Base-by-base conservation (phyloP, 2,888 invertebrate species). In the Archaeoteleia sp. region DNA sequence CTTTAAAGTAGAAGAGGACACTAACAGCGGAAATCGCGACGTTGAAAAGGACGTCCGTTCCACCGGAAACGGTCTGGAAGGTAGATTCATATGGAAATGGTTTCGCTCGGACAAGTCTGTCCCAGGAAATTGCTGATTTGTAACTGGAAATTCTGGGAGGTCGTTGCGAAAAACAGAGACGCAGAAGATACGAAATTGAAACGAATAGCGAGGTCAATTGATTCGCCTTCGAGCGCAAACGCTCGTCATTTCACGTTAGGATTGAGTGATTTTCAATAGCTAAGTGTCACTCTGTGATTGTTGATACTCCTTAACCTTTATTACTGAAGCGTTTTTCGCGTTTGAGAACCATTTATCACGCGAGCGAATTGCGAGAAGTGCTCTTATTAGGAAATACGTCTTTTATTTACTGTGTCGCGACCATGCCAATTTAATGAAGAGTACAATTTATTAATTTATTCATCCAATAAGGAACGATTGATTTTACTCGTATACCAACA, bases 211-310 rank as follows among this genome's bases (percentile, higher is more conserved):
- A 5, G 63, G 49, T 58, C 58, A 58, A 58, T 54, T 53, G 54
- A 53, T 12, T 42, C 53, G 51, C 20, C 20, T 20, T 20, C 20
- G 3, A 5, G 2, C 20, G 20, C 20, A 5, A 20, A 20, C 20
- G 3, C 20, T 20, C 20, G 20, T 5, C 20, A 20, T 20, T 20
- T 20, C 5, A 5, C 20, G 40, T 15, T 46, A 54, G 58, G 60
- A 58, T 58, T 32, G 53, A 58, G 58, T 35, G 58, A 45, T 66
- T 58, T 66, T 58, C 58, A 48, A 58, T 65, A 46, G 51, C 25
- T 15, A 39, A 54, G 40, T 17, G 25, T 55, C 55, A 17, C 23
- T 54, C 48, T 27, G n/a, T 25, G 55, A 48, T 48, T 49, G 43
- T 57, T 51, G 45, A 51, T 65, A 27, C 55, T 57, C 51, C 51